These are phyloP conservation scores for Hozukius guyotensis DNA, from an alignment of 2,797 vertebrate genomes.

Conservation along the genomic window DNA sequence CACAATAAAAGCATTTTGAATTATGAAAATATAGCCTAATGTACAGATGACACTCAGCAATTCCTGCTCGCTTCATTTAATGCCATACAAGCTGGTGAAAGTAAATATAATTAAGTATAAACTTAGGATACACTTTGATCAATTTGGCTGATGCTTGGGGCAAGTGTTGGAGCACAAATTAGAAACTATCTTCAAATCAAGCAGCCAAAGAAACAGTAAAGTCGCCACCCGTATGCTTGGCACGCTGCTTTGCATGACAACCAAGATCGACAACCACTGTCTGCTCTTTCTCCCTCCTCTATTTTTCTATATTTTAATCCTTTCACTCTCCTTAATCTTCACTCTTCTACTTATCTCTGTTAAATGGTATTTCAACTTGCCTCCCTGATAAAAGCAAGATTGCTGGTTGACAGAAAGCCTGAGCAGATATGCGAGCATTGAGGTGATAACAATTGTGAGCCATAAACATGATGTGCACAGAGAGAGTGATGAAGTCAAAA, in stretches of 20 bases:
- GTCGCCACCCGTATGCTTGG: not conserved
- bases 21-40: not conserved
- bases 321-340: not conserved
- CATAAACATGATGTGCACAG: not conserved
- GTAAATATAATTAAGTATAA: not conserved
- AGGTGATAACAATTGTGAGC: not conserved
- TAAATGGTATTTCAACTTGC: slow-evolving; percentile 21
- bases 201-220: not conserved
- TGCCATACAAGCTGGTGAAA: not conserved
- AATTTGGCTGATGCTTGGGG: not conserved
- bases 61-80: not conserved
- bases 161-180: not conserved
- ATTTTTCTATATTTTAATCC: not conserved
- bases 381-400: slow-evolving; percentile 9
- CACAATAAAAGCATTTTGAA: not conserved
- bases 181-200: not conserved
- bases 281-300: not conserved
- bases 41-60: not conserved
- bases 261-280: not conserved
- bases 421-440: slow-evolving; percentile 13
- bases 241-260: not conserved
- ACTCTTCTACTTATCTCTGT: not conserved
- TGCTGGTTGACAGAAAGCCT: slow-evolving; percentile 14
- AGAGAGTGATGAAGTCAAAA: not conserved
- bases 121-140: not conserved